These are phyloP conservation scores for Sylvietta virens DNA, from an alignment of 2,113 vertebrate species.

Conservation along the genomic window DNA sequence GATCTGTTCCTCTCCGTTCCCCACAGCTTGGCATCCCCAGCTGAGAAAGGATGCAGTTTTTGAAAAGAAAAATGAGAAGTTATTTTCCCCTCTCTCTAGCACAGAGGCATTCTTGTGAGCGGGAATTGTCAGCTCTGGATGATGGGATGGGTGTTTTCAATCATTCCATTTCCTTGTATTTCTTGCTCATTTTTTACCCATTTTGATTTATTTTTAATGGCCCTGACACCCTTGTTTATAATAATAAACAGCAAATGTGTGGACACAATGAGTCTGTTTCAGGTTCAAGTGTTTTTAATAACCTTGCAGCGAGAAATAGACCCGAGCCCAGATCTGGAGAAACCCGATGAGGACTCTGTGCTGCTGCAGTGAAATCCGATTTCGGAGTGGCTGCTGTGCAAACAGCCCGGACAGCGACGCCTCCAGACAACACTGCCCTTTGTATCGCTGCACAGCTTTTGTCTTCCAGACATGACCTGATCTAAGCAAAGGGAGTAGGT, in stretches of 20 bases:
- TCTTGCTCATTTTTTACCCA: background rate
- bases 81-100: background rate
- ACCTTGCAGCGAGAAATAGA: constrained; percentile 16
- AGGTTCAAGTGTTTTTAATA: constrained; percentile 59
- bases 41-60: background rate
- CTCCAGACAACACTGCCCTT: constrained; percentile 16
- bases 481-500: background rate
- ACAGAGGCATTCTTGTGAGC: background rate
- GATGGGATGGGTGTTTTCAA: constrained; percentile 36
- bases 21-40: background rate
- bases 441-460: background rate
- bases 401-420: background rate
- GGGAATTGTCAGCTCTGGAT: background rate
- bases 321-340: background rate
- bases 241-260: constrained; percentile 48
- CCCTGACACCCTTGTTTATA: constrained; percentile 49
- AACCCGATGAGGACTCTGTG: constrained; percentile 36
- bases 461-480: background rate
- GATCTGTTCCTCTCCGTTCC: background rate
- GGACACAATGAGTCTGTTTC: constrained; percentile 56
- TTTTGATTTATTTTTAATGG: constrained; percentile 57
- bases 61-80: background rate
- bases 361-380: constrained; percentile 38
- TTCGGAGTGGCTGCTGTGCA: constrained; percentile 7
- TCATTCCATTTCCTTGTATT: constrained; percentile 17